Conservation (phyloP, 2,113 vertebrate species). For the Plectropomus leopardus region DNA sequence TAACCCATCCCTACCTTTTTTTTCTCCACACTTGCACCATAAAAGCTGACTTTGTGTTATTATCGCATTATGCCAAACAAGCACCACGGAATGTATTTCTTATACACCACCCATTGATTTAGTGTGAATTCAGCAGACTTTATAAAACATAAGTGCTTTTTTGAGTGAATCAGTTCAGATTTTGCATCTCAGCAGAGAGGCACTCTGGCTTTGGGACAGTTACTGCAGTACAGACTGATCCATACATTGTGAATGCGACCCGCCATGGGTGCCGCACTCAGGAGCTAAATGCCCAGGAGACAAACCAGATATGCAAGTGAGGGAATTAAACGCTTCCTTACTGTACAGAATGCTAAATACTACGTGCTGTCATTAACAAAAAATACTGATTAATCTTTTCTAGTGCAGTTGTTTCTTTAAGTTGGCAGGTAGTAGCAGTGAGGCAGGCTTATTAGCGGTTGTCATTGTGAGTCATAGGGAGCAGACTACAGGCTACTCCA, state of each 20-base stretch:
- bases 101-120: not conserved
- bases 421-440: conserved; percentile 19
- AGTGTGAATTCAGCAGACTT: conserved; percentile 14
- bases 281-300: conserved; percentile 22
- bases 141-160: not conserved
- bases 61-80: not conserved
- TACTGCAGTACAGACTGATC: conserved; percentile 66
- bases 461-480: conserved; percentile 48
- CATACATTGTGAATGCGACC: conserved; percentile 48
- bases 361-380: not conserved
- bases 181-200: conserved; percentile 30
- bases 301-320: not conserved
- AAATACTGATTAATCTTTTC: not conserved
- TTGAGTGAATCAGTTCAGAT: not conserved
- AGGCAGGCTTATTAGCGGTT: conserved; percentile 1
- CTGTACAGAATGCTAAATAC: not conserved
- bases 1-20: not conserved
- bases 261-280: conserved; percentile 61
- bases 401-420: not conserved
- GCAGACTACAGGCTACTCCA: conserved; percentile 41
- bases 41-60: conserved; percentile 39
- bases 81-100: not conserved
- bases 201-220: conserved; percentile 67
- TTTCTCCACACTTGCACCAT: not conserved
- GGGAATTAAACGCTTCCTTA: conserved; percentile 12